Evolutionary conservation across 1,140 invertebrate species (phyloP), one percentile per base, ranked within the genome.

Genomic region (Diorhabda sublineata): DNA sequence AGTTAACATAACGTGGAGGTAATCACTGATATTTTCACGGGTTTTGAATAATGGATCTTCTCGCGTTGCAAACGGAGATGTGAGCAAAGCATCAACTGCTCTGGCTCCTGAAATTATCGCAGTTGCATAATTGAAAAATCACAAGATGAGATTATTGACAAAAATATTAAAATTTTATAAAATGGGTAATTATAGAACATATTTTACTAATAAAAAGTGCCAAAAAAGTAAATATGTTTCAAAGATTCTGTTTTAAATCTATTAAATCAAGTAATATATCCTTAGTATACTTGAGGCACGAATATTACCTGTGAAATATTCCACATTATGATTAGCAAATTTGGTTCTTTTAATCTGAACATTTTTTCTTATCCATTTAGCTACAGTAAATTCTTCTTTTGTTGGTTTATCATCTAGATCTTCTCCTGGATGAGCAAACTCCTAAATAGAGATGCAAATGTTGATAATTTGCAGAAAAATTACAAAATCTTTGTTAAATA

Each of bases 341-440:
- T 96, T 98, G 0, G 95, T 97, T 80, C 95, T 95, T 82, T 98
- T 98, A 5, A 89, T 92, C 9, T 93, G 95, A 9, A 96, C 90
- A 84, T 97, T 96, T 70, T 92, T 92, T 61, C 93, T 90, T 59
- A 99, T 83, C 91, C 94, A 98, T 82, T 96, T 97, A 0, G 95
- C 96, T 42, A 98, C 87, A 1, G 89, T 87, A 83, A 96, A 97
- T 81, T 98, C 95, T 61, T 96, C 91, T 83, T 97, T 98, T 2
- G 90, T 87, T 2, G 94, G 91, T 81, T 94, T 93, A 67, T 90
- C 90, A 68, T 83, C 78, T 69, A 85, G 77, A 79, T 88, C 78
- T 69, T 82, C 77, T 73, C 84, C 83, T 76, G 78, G 72, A 71
- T 75, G 82, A 67, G 82, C 79, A 69, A 83, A 85, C 74, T 91